phyloP scores from a whole-genome alignment of 2,888 invertebrate species.

The Ypsolopha scabrella region DNA sequence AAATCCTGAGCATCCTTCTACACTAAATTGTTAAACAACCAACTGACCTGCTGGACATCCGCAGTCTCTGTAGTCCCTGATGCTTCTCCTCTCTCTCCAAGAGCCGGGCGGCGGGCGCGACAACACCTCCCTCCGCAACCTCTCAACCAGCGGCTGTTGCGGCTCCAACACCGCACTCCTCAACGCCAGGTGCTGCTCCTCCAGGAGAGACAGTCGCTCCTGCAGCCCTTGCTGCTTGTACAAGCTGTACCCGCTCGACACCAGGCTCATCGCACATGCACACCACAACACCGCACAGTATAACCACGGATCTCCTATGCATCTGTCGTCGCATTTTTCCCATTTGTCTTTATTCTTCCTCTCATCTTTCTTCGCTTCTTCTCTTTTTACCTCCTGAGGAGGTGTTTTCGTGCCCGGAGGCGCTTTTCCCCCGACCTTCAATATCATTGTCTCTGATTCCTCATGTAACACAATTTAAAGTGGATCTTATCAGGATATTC shows the following conservation, averaged over 20 bases:
- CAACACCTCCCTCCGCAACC: constrained; percentile 66
- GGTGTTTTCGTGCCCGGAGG: constrained; percentile 24
- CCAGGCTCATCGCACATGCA: constrained; percentile 74
- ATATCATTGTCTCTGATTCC: constrained; percentile 38
- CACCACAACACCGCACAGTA: constrained; percentile 71
- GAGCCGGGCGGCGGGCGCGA: constrained; percentile 34
- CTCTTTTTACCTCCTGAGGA: constrained; percentile 27
- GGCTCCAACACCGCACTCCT: constrained; percentile 63
- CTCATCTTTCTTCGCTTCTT: constrained; percentile 21
- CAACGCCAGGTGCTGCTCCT: constrained; percentile 67
- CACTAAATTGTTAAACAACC: neutral
- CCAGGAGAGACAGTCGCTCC: constrained; percentile 61
- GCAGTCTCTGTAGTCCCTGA: constrained; percentile 74
- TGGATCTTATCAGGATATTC: too few relatives aligned
- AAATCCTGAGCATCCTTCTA: neutral
- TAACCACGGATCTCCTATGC: constrained; percentile 51
- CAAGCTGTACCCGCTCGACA: constrained; percentile 71
- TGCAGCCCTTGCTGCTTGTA: constrained; percentile 69
- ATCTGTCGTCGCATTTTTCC: constrained; percentile 46
- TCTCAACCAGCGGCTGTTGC: constrained; percentile 64
- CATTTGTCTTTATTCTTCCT: constrained; percentile 29
- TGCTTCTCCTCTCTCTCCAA: constrained; percentile 53
- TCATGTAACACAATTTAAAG: neutral
- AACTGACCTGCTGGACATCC: constrained; percentile 76
- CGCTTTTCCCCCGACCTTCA: constrained; percentile 53